These are phyloP conservation scores for Caenorhabditis sp. DNA, from an alignment of 2,888 invertebrate genomes.

Conservation along the genomic window DNA sequence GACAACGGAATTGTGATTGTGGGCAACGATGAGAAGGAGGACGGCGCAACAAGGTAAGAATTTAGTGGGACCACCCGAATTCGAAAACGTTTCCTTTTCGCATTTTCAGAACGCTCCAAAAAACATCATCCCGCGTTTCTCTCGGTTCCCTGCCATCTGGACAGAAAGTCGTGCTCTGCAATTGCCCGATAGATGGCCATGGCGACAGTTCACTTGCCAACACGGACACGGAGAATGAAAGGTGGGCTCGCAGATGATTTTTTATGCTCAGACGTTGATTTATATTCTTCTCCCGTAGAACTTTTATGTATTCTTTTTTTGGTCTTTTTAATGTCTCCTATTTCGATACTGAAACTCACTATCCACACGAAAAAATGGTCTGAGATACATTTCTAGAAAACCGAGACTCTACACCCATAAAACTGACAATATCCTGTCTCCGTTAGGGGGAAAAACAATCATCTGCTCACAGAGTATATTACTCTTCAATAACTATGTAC, in stretches of 20 bases:
- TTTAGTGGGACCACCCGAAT: no score
- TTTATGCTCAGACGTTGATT: not conserved
- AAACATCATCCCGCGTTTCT: not conserved
- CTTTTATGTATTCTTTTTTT: not conserved
- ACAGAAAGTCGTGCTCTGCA: not conserved
- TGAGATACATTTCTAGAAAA: no score
- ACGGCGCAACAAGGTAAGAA: not conserved
- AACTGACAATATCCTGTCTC: no score
- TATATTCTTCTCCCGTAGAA: not conserved
- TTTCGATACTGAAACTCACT: no score
- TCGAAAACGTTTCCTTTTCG: not conserved
- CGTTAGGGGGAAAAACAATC: no score
- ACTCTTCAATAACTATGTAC: no score
- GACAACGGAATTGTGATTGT: conserved; percentile 10
- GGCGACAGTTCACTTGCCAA: not conserved
- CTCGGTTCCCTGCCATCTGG: conserved; percentile 11
- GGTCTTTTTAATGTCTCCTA: no score
- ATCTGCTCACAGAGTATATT: no score
- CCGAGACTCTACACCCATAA: no score
- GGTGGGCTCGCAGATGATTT: not conserved
- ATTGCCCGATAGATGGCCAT: conserved; percentile 15
- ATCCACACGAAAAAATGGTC: no score
- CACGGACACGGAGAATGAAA: not conserved
- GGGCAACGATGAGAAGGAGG: not conserved
- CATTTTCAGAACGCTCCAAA: not conserved